Evolutionary conservation across 2,888 invertebrate species (phyloP).

Genomic region (Lasioglossum zephyrum): DNA sequence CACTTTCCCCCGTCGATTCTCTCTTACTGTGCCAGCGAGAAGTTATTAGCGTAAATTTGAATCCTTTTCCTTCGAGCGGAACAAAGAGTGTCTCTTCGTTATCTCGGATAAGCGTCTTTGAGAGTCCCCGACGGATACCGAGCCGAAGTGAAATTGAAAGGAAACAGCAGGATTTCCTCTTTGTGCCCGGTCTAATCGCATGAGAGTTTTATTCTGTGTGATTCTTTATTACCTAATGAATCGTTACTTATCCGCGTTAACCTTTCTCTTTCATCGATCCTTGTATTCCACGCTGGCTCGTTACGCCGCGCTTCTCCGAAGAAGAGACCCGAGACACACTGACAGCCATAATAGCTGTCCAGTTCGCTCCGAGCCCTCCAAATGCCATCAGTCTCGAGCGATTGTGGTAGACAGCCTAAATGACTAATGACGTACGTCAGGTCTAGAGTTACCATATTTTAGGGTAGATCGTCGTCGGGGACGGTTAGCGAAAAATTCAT

Average conservation of each 20-base stretch:
- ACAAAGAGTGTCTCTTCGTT: conserved; percentile 32
- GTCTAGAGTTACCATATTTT: conserved; percentile 1
- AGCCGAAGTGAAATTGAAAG: not conserved
- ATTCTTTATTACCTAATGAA: conserved; percentile 3
- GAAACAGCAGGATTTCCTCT: conserved; percentile 8
- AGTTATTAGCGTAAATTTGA: conserved; percentile 18
- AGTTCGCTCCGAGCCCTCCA: not conserved
- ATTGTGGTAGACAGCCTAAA: not conserved
- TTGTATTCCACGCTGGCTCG: not conserved
- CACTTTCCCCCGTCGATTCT: conserved; percentile 22
- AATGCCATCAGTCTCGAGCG: not conserved
- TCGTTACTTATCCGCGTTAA: conserved; percentile 4
- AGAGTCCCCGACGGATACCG: not conserved
- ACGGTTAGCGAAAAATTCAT: not conserved
- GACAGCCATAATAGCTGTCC: conserved; percentile 1
- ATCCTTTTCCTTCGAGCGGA: conserved; percentile 7
- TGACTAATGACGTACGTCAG: not conserved
- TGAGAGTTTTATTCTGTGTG: not conserved
- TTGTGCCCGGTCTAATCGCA: not conserved
- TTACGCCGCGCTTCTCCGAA: not conserved
- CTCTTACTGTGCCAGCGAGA: not conserved
- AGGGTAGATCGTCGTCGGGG: not conserved
- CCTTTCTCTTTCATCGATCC: not conserved
- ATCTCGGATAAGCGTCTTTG: conserved; percentile 3
- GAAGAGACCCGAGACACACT: not conserved